Base-by-base conservation (phyloP, 2,113 vertebrate species). In the Anarrhichthys ocellatus region DNA sequence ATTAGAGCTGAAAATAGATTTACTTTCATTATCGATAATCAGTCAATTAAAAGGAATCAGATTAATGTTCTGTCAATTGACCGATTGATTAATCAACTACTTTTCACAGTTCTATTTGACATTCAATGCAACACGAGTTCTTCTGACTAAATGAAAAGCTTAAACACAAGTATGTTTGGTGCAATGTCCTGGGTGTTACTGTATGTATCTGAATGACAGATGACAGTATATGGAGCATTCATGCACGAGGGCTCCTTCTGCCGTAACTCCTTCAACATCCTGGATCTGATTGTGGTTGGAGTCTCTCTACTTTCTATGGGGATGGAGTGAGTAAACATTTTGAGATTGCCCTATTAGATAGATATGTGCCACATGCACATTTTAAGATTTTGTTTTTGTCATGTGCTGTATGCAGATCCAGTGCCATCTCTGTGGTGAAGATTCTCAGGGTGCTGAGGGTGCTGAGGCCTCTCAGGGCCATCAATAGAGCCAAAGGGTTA, bases 201-300 rank as follows among this genome's bases (percentile, higher is more conserved):
- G 15, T 58, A 62, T 81, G 27, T 36, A 17, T 87, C n/a, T 83
- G 42, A 22, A 8, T 71, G 82, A 79, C 93, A 99, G 98, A 99
- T 99, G 98, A 99, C 97, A 0, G 93, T 97, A 46, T 99, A 97
- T 0, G 98, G 98, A 1, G 98, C 97, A 8, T 97, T 99, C 91
- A 96, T 99, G 90, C 98, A 99, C 80, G 95, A 96, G 80, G 98
- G 98, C 63, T 99, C 98, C 52, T 99, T 99, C 95, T 99, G 98
- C 86, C 96, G 98, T 71, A 99, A 99, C 92, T 97, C 96, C 72
- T 99, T 99, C 96, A 99, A 99, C 88, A 99, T 99, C 88, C 95
- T 99, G 52, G 98, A 99, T 92, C 95, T 99, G 84, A 92, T 99
- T 72, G 98, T 99, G 86, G 98, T 99, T 0, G 93, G 92, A 0